Evolutionary conservation across 2,888 invertebrate genomes (phyloP), one percentile per base, ranked within the genome.

Genomic region (Lithophane socia): DNA sequence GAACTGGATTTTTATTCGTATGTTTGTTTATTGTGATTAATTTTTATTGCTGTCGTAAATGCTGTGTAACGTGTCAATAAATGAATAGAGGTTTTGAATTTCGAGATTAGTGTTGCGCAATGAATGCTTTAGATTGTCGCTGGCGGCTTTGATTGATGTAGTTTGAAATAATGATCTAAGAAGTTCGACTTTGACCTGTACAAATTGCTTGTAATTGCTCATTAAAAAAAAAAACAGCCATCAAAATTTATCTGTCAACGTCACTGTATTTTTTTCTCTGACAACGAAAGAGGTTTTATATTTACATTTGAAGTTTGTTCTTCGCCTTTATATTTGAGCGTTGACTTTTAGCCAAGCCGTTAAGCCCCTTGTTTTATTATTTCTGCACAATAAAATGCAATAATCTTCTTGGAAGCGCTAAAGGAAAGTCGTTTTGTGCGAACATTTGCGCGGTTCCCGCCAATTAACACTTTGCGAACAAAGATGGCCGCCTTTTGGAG

Each of bases 1-100:
- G 92, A 90, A 91, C 91, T 87, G 90, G 89, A 88, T 90, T 92
- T 93, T 92, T 91, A 90, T 90, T 91, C 90, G 87, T 90, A 88
- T 96, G 95, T 96, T 96, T 96, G 96, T 95, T 96, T 96, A 95
- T 94, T 94, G 94, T 95, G 95, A 96, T 95, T 93, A 93, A 91
- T 89, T 90, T 95, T 95, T 95, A 95, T 93, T 81, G 89, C 82
- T 77, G 81, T 89, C 87, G 92, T 92, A 94, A 94, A 92, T 85
- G 88, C 89, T 86, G 80, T 89, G 91, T 91, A 90, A 91, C 90
- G 89, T 89, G 90, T 90, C 90, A 90, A 92, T 92, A 92, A 92
- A 92, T 81, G 89, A 84, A 82, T 88, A 75, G 84, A 88, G 86
- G 73, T 83, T 85, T 86, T 77, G 64, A 84, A 71, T 78, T 84